Percentiles rank a stretch among this genome's conserved stretches.
These are phyloP conservation scores for Sus scrofa DNA, from an alignment of 2,113 vertebrate species.

Conservation along the genomic window DNA sequence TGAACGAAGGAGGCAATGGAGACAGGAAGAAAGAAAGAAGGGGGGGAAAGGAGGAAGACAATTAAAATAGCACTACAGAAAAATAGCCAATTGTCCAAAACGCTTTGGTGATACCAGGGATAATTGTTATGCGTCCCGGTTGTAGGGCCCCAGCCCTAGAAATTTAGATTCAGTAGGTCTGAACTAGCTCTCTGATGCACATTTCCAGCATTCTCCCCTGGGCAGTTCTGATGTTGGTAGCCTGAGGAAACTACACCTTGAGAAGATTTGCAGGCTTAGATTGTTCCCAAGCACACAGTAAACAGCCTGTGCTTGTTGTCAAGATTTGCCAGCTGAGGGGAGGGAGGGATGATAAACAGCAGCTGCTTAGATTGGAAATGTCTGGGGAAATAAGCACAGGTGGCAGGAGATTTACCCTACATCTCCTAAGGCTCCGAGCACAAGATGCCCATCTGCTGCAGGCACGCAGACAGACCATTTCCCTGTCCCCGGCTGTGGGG, in stretches of 20 bases:
- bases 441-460: not conserved
- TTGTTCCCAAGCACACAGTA: constrained; percentile 45
- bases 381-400: constrained; percentile 68
- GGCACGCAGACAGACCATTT: not conserved
- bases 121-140: not conserved
- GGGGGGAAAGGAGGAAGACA: not conserved
- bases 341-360: constrained; percentile 57
- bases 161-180: not conserved
- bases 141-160: not conserved
- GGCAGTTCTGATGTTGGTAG: not conserved
- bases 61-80: not conserved
- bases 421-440: constrained; percentile 2
- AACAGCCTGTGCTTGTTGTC: constrained; percentile 53
- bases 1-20: not conserved
- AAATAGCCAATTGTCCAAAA: not conserved
- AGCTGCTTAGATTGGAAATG: constrained; percentile 59
- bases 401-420: constrained; percentile 57
- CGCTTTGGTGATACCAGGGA: not conserved
- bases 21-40: not conserved
- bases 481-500: not conserved
- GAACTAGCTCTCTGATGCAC: not conserved
- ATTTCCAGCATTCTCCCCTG: not conserved
- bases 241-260: not conserved
- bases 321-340: constrained; percentile 64
- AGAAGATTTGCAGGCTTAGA: constrained; percentile 12